phyloP scores from a whole-genome alignment of 2,888 invertebrate genomes.

The Carterocephalus palaemon region DNA sequence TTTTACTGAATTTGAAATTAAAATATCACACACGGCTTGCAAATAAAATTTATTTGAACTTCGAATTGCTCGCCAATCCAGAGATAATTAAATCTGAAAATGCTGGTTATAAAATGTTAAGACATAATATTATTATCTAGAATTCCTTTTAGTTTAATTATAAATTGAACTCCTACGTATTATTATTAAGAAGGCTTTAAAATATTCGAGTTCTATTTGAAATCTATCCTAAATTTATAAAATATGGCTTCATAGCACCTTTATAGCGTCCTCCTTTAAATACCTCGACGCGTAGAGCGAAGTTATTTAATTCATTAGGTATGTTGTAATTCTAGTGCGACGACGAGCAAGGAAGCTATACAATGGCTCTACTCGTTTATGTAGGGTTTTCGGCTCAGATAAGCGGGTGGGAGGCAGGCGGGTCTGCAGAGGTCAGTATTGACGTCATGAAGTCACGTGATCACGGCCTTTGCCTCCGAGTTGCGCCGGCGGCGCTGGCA shows the following conservation, averaged over 20 bases:
- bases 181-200: no score
- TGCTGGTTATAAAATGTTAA: no score
- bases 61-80: no score
- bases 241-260: neutral
- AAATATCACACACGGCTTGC: no score
- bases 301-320: constrained; percentile 15
- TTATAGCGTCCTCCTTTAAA: neutral
- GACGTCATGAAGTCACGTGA: constrained; percentile 85
- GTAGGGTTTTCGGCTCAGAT: constrained; percentile 67
- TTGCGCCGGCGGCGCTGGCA: constrained; percentile 42
- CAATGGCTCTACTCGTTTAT: constrained; percentile 40
- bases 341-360: constrained; percentile 32
- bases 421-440: constrained; percentile 82
- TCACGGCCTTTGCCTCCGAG: constrained; percentile 47
- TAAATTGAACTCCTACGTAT: no score
- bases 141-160: no score
- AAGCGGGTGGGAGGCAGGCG: constrained; percentile 66
- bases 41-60: no score
- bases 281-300: neutral
- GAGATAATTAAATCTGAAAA: no score
- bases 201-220: no score
- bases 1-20: no score
- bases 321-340: constrained; percentile 20
- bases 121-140: no score
- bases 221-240: no score